Evolutionary conservation across 2,888 invertebrate genomes (phyloP), one percentile per base, ranked within the genome.

Genomic region (Flexamia atlantica): DNA sequence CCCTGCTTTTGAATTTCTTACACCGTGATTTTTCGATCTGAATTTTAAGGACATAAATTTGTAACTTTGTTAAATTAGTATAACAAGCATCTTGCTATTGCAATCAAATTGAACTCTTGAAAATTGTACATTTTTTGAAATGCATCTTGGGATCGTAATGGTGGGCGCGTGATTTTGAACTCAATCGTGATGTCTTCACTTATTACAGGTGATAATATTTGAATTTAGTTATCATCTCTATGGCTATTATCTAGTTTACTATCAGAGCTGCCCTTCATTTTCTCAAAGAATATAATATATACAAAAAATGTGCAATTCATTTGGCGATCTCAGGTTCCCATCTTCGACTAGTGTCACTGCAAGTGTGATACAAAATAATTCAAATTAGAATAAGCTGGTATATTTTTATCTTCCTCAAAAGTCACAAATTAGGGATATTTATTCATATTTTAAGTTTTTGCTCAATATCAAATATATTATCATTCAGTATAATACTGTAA

Each of bases 161-260:
- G 90, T 90, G 90, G 91, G 91, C 91, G 91, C 91, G 91, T 91
- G 90, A 91, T 91, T 91, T 91, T 91, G 90, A 91, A 91, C 91
- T 82, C 72, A 90, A 90, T 89, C 89, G 82, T 72, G 84, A 85
- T 85, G 85, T 79, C 83, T 80, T 80, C 85, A 60, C 74, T 83
- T 60, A 81, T 83, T 50, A 64, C 81, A 83, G 83, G 85, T 85
- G 60, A 83, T 42, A 30, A 46, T 57, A 57, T 79, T 57, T 57
- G 25, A 72, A 72, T 64, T 64, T 28, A 17, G 17, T 5, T 5
- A 64, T 28, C 2, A 64, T 64, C 30, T 28, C 30, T 28, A 25
- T 3, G 2, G 40, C 25, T 74, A 10, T 28, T 42, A 74, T 64
- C 30, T 30, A 12, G 28, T 28, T 28, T 28, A 64, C 30, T 12